Conservation (phyloP, 1,140 invertebrate genomes). For the Plectrocnemia conspersa region DNA sequence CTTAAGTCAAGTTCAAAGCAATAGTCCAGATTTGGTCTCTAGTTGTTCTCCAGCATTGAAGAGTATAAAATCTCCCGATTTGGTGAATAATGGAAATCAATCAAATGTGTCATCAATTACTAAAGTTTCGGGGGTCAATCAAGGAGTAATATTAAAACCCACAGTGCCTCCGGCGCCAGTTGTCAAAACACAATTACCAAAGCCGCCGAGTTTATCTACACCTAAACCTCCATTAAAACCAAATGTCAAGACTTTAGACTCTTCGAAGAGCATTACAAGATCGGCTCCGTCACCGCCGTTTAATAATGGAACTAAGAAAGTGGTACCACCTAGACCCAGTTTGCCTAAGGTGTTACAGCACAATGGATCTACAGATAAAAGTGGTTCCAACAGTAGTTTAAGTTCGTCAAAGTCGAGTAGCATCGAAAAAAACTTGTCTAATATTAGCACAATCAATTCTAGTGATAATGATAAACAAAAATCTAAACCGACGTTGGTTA, state of each 20-base stretch:
- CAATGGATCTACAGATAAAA: conserved; percentile 19
- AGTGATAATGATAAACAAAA: conserved; percentile 21
- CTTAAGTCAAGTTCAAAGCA: conserved; percentile 43
- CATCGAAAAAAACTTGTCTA: conserved; percentile 27
- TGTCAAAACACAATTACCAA: conserved; percentile 13
- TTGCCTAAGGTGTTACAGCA: conserved; percentile 29
- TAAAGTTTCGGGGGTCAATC: conserved; percentile 23
- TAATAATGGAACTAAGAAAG: conserved; percentile 30
- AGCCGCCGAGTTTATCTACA: not conserved
- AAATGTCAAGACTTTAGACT: conserved; percentile 10
- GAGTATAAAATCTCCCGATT: conserved; percentile 58
- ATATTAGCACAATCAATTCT: conserved; percentile 11
- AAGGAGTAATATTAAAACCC: conserved; percentile 32
- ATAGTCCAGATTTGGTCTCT: conserved; percentile 67
- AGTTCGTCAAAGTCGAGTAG: conserved; percentile 26
- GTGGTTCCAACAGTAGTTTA: conserved; percentile 13
- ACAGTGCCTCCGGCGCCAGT: conserved; percentile 17
- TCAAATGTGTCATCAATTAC: not conserved
- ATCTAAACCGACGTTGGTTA: conserved; percentile 10
- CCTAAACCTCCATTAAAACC: conserved; percentile 17
- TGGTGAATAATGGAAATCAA: conserved; percentile 45
- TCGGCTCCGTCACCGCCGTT: conserved; percentile 27
- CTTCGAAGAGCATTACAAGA: conserved; percentile 21
- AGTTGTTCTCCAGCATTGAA: conserved; percentile 54
- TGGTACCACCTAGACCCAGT: conserved; percentile 23